Conservation (phyloP, 2,113 vertebrate genomes). For the Isurus oxyrinchus region DNA sequence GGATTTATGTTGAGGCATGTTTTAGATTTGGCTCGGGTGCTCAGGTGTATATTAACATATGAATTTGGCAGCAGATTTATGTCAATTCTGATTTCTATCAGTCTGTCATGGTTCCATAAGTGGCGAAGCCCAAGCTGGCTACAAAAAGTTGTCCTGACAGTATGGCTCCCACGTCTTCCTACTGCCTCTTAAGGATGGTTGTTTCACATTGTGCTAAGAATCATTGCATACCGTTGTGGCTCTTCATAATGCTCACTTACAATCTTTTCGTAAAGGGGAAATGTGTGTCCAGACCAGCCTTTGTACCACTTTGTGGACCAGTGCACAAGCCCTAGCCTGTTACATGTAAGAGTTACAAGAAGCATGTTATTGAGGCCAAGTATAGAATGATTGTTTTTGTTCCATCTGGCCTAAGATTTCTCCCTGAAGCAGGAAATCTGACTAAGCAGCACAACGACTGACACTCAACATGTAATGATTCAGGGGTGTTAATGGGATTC, state of each 20-base stretch:
- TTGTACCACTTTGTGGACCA: neutral
- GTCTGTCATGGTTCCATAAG: neutral
- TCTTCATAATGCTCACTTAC: neutral
- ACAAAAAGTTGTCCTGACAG: neutral
- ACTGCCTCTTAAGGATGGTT: neutral
- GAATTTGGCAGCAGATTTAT: neutral
- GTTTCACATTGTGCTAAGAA: neutral
- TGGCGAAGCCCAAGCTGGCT: neutral
- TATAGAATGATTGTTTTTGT: neutral
- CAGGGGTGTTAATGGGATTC: neutral
- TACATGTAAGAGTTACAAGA: neutral
- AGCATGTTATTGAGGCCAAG: neutral
- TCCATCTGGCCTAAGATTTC: neutral
- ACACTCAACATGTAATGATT: neutral
- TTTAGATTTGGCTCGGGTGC: neutral
- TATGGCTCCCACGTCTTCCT: neutral
- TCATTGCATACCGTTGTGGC: too few species aligned
- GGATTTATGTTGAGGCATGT: neutral
- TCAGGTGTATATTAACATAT: neutral
- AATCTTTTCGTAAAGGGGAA: neutral
- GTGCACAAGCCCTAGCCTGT: neutral
- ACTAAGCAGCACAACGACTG: neutral
- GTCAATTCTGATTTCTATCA: neutral
- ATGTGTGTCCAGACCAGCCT: neutral
- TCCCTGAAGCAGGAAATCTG: neutral